Conservation (phyloP, 1,140 invertebrate species). For the Zaprionus inermis region DNA sequence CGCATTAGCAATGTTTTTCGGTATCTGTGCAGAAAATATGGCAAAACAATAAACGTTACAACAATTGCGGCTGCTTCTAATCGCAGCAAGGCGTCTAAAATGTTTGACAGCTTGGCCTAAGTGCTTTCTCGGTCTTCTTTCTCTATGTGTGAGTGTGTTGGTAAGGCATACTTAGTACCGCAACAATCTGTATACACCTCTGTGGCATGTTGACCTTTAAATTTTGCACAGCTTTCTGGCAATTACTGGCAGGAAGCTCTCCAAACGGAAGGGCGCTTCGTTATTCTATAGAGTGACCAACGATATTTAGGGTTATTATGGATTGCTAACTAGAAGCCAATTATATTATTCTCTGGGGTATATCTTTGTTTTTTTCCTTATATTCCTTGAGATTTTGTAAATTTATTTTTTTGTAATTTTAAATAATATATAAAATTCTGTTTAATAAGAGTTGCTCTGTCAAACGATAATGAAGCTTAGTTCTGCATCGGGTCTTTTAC, state of each 20-base stretch:
- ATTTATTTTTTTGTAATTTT: no score
- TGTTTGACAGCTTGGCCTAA: slow-evolving; percentile 56
- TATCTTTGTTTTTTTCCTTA: no score
- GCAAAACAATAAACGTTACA: slow-evolving; percentile 66
- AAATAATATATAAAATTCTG: no score
- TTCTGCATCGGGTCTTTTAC: no score
- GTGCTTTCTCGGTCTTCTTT: slow-evolving; percentile 19
- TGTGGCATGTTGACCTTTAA: slow-evolving; percentile 9
- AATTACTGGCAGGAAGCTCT: slow-evolving; percentile 19
- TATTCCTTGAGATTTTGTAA: no score
- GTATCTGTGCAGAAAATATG: slow-evolving; percentile 55
- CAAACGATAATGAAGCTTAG: no score
- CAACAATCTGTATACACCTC: neutral
- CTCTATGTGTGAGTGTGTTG: neutral
- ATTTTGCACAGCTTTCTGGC: slow-evolving; percentile 6
- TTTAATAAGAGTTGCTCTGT: no score
- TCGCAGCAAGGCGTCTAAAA: slow-evolving; percentile 47
- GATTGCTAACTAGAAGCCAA: no score
- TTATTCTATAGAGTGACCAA: no score
- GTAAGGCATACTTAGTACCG: neutral
- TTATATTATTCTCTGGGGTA: no score
- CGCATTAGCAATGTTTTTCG: slow-evolving; percentile 20
- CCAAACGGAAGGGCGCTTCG: no score
- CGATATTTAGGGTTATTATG: no score
- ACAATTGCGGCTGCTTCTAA: slow-evolving; percentile 52